Conservation (phyloP, 2,888 invertebrate species). For the Choristoneura rosaceana region DNA sequence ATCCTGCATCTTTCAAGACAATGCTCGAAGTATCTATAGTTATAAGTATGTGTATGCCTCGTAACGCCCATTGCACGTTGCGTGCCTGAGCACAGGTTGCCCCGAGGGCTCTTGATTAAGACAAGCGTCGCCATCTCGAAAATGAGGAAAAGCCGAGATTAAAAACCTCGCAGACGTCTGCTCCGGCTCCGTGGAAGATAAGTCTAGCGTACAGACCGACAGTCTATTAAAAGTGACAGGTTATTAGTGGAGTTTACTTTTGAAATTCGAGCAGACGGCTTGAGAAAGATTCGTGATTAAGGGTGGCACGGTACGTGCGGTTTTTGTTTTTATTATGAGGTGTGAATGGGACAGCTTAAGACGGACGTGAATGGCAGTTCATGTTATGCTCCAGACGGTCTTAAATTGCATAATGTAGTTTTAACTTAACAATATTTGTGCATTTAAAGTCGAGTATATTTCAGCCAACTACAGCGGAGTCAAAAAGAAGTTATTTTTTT, state of each 20-base stretch:
- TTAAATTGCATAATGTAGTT: neutral
- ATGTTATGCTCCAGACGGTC: neutral
- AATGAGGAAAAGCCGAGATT: slow-evolving; percentile 63
- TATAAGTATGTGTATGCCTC: slow-evolving; percentile 1
- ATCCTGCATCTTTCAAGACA: neutral
- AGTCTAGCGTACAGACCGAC: slow-evolving; percentile 36
- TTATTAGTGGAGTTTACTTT: slow-evolving; percentile 38
- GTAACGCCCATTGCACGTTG: slow-evolving; percentile 22
- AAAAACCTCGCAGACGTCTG: slow-evolving; percentile 53
- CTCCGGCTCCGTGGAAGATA: slow-evolving; percentile 35
- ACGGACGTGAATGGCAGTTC: slow-evolving; percentile 1
- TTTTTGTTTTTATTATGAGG: slow-evolving; percentile 21
- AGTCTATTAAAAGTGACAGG: slow-evolving; percentile 43
- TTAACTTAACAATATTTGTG: neutral
- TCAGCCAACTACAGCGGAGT: neutral
- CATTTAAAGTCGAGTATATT: neutral
- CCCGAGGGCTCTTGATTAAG: slow-evolving; percentile 59
- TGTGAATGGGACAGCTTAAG: slow-evolving; percentile 10
- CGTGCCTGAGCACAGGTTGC: slow-evolving; percentile 46
- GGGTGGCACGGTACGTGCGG: slow-evolving; percentile 5
- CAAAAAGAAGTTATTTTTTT: neutral
- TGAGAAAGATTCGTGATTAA: slow-evolving; percentile 26
- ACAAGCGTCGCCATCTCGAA: slow-evolving; percentile 53
- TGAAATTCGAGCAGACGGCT: slow-evolving; percentile 22
- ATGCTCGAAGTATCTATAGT: neutral